Base-by-base conservation (phyloP, 2,797 vertebrate genomes). In the Channallabes apus region DNA sequence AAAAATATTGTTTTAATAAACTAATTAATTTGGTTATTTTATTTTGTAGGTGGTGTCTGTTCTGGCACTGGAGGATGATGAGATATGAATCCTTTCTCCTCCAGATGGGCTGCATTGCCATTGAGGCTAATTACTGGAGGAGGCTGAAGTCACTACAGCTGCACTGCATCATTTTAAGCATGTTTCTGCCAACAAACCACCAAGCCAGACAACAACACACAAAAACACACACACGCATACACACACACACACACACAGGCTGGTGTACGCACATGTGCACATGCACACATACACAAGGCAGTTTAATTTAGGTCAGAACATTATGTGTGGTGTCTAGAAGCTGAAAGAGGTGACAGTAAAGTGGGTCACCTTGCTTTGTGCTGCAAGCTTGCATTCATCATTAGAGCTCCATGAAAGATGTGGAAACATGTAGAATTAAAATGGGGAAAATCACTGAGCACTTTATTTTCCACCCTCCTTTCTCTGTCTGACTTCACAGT, bases 361-460 rank as follows among this genome's bases (percentile, higher is more conserved):
- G 61, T 92, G 88, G 92, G 92, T 93, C 92, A 93, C 90, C 91
- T 88, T 90, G 86, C 83, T 88, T 87, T 91, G 90, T 92, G 85
- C 84, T 84, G 15, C 20, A 24, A 54, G 65, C 77, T 68, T 20
- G 82, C 84, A 80, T 88, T 90, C 85, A 89, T 91, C 88, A 89
- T 92, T 91, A 91, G 84, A 87, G 88, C 84, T 41, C 20, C 65
- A 80, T 32, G 51, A 58, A 77, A 65, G 29, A 62, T 77, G 35
- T 88, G 90, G 90, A 91, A 92, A 90, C 90, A 90, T 88, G 90
- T 41, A 15, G 81, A 86, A 90, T 90, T 88, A 91, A 90, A 85
- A 92, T 86, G 86, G 88, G 90, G 86, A 85, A 88, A 92, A 92
- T 90, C 90, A 87, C 89, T 87, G 85, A 91, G 78, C 75, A n/a